Conservation (phyloP, 1,140 invertebrate genomes). For the Diuraphis noxia region DNA sequence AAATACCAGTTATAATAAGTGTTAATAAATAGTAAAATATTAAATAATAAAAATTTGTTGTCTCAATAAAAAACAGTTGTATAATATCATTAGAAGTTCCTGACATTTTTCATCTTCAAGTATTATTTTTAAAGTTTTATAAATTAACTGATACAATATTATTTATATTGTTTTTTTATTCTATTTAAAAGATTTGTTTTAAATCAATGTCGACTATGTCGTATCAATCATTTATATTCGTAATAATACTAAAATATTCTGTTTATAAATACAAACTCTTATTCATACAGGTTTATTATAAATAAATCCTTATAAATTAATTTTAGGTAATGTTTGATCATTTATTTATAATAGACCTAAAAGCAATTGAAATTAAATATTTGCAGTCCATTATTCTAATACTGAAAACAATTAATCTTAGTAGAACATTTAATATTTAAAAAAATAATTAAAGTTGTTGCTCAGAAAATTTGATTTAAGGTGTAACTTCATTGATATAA, state of each 20-base stretch:
- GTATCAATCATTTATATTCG: not conserved
- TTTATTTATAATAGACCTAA: not conserved
- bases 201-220: too few species aligned
- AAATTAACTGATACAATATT: not conserved
- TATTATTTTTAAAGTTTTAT: not conserved
- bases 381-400: not conserved
- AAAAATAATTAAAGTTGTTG: not conserved
- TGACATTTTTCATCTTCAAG: not conserved
- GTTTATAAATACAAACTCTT: not conserved
- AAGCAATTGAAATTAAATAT: not conserved
- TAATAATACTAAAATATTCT: not conserved
- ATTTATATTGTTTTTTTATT: not conserved
- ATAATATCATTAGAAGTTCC: slow-evolving; percentile 13
- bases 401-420: not conserved
- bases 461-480: not conserved
- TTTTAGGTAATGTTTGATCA: not conserved
- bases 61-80: not conserved
- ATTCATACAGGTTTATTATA: not conserved
- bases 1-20: not conserved
- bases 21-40: not conserved
- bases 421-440: not conserved
- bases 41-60: not conserved
- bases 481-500: not conserved
- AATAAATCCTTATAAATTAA: not conserved
- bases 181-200: too few species aligned